phyloP scores from a whole-genome alignment of 2,113 vertebrate species.

The Ceyx melanurus region DNA sequence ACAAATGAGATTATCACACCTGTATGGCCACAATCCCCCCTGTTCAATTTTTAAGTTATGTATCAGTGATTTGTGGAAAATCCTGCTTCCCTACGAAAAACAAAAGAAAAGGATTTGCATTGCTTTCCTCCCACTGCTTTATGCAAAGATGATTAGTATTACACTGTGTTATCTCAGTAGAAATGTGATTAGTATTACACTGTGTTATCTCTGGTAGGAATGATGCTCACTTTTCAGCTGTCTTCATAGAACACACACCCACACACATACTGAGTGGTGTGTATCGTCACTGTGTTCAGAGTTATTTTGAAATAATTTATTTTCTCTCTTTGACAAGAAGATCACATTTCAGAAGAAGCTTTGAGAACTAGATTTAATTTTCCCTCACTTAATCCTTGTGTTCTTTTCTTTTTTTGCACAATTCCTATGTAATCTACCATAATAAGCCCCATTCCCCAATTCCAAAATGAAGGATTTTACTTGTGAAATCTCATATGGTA shows the following conservation, averaged over 20 bases:
- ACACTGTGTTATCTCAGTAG: conserved; percentile 38
- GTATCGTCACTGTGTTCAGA: background rate
- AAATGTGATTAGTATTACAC: conserved; percentile 23
- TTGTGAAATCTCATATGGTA: background rate
- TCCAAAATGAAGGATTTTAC: background rate
- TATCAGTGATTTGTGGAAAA: background rate
- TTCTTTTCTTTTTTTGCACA: background rate
- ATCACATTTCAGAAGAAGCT: background rate
- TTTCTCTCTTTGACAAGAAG: conserved; percentile 3
- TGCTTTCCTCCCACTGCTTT: background rate
- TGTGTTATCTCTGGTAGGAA: conserved; percentile 48
- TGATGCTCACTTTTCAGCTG: conserved; percentile 55
- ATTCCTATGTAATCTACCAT: background rate
- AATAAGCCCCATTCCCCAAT: background rate
- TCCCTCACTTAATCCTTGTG: background rate
- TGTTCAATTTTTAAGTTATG: background rate
- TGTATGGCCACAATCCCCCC: fast-evolving
- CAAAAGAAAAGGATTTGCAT: conserved; percentile 7
- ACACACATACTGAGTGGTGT: background rate
- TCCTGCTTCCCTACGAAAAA: conserved; percentile 38
- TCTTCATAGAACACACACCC: background rate
- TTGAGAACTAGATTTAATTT: background rate
- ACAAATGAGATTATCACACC: fast-evolving
- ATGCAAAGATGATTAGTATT: conserved; percentile 22
- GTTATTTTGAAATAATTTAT: conserved; percentile 7